These are phyloP conservation scores for Caenorhabditis sp. DNA, from an alignment of 2,888 invertebrate genomes.

Conservation along the genomic window DNA sequence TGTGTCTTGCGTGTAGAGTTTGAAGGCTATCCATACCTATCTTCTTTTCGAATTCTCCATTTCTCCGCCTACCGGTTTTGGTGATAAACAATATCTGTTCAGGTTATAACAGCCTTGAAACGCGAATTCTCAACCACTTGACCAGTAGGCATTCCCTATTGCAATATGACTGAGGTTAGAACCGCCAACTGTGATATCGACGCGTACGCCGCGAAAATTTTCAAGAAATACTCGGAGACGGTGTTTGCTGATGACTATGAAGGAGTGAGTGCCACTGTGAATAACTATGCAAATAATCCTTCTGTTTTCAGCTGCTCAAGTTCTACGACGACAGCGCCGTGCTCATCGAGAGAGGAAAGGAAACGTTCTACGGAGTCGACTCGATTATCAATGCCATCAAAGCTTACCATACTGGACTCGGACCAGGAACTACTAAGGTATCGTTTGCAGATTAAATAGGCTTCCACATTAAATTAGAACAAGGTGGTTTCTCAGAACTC, in stretches of 20 bases:
- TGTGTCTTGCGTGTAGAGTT: conserved; percentile 5
- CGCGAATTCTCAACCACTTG: conserved; percentile 16
- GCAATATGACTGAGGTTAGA: conserved; percentile 46
- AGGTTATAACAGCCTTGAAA: conserved; percentile 50
- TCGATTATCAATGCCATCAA: conserved; percentile 59
- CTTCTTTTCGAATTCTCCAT: conserved; percentile 16
- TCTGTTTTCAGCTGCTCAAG: conserved; percentile 37
- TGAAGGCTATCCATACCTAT: conserved; percentile 26
- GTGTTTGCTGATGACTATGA: conserved; percentile 62
- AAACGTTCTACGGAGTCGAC: conserved; percentile 42
- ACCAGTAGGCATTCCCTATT: too few species aligned
- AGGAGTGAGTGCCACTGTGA: too few species aligned
- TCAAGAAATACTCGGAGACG: conserved; percentile 55
- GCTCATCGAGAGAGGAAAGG: conserved; percentile 58
- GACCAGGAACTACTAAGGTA: conserved; percentile 56
- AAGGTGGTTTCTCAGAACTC: conserved; percentile 55
- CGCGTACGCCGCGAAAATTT: conserved; percentile 41
- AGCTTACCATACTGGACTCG: conserved; percentile 53
- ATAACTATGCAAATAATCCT: too few species aligned
- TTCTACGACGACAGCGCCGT: conserved; percentile 62
- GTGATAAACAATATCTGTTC: conserved; percentile 57
- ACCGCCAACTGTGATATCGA: conserved; percentile 36
- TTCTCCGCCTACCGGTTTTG: not conserved
- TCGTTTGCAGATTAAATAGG: not conserved
- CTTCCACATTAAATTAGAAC: conserved; percentile 42